Conservation (phyloP, 2,888 invertebrate species). For the Trissolcus brochymenae region DNA sequence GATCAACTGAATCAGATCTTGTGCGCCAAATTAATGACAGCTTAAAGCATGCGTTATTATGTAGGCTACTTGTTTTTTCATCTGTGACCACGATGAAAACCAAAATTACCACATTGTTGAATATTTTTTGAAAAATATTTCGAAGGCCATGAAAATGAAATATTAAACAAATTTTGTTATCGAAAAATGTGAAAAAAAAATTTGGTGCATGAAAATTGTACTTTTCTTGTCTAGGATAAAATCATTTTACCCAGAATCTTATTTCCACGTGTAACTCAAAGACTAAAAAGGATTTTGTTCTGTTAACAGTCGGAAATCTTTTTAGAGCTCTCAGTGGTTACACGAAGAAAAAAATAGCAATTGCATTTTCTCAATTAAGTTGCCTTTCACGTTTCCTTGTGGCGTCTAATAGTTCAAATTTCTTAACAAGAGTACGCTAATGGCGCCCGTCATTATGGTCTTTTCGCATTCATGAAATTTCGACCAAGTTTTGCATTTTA, state of each 20-base stretch:
- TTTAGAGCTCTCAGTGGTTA: background rate
- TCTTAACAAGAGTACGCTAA: constrained; percentile 1
- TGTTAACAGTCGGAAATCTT: background rate
- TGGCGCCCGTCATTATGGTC: constrained; percentile 1
- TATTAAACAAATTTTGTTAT: no score
- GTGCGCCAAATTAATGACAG: constrained; percentile 21
- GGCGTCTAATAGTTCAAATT: constrained; percentile 1
- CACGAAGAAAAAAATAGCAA: constrained; percentile 2
- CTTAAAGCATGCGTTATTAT: background rate
- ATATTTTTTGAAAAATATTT: background rate
- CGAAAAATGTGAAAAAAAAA: no score
- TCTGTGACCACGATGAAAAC: background rate
- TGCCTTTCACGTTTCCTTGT: constrained; percentile 1
- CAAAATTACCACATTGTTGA: background rate
- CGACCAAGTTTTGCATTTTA: constrained; percentile 18
- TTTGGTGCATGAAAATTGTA: constrained; percentile 1
- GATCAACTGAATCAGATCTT: constrained; percentile 46
- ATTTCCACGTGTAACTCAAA: no score
- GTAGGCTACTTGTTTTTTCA: background rate
- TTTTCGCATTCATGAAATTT: constrained; percentile 9
- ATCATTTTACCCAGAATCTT: background rate
- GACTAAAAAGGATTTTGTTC: no score
- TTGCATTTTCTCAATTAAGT: constrained; percentile 1
- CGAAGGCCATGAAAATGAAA: no score
- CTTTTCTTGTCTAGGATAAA: no score